Evolutionary conservation across 1,140 invertebrate species (phyloP), one percentile per base, ranked within the genome.

Genomic region (Lanistes nyassanus): DNA sequence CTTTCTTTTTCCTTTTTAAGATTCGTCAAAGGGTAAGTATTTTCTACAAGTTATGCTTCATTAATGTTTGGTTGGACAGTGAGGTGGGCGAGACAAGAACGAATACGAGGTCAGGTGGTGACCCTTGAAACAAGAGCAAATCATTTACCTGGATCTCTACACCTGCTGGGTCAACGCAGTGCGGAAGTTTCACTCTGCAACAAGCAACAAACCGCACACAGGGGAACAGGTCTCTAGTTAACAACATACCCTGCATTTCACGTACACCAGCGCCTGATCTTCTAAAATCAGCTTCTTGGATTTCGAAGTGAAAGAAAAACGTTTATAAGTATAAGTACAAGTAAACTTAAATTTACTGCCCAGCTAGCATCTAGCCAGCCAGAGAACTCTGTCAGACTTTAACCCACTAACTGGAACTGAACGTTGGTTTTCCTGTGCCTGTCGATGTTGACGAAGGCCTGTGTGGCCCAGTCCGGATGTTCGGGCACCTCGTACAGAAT

Each of bases 371-470:
- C 23, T n/a, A 58, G 6, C 29, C 7, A 58, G 21, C 29, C 7
- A 23, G 21, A 4, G 4, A 58, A 29, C 29, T n/a, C 5, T 5
- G 5, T 58, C 5, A n/a, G 5, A 7, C 4, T 7, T 7, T 29
- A n/a, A 37, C 19, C 3, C 62, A 31, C 62, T 67, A 72, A 76
- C 79, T 51, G 75, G 21, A 81, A n/a, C 19, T 36, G 53, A 51
- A 81, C 51, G 53, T 81, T 72, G 56, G 34, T 68, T 69, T 81
- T 81, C 29, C 80, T 70, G 53, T 76, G 62, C 37, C 75, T 47
- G 39, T 81, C 80, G n/a, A 81, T 81, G 29, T 75, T 56, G 19
- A 58, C 34, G n/a, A 65, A 21, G 34, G 80, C 75, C 19, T 76
- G 62, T 26, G 75, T 31, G 37, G 66, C 74, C 80, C 80, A 81